These are phyloP conservation scores for Pomacea maculata DNA, from an alignment of 1,140 invertebrate species.

Conservation along the genomic window DNA sequence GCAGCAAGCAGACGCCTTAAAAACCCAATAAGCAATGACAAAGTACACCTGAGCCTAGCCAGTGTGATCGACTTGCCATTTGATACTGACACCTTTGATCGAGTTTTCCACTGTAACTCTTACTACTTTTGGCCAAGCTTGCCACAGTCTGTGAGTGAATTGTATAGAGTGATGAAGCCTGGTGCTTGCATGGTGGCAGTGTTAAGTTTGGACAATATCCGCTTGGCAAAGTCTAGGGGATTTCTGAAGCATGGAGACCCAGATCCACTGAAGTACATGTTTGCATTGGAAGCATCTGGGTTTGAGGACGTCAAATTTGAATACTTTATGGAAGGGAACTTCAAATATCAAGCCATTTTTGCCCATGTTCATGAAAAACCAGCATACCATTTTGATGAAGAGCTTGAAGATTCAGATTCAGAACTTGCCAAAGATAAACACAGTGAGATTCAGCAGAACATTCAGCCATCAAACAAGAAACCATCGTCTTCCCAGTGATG, in stretches of 20 bases:
- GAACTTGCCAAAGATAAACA: neutral
- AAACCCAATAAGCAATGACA: constrained; percentile 31
- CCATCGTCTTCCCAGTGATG: too few relatives aligned
- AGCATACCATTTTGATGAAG: constrained; percentile 7
- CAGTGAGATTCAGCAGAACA: too few relatives aligned
- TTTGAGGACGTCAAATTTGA: constrained; percentile 46
- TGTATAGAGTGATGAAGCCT: constrained; percentile 51
- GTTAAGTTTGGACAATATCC: constrained; percentile 25
- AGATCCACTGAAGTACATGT: constrained; percentile 45
- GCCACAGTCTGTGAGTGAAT: constrained; percentile 28
- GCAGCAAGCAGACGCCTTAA: constrained; percentile 26
- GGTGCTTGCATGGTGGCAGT: constrained; percentile 46
- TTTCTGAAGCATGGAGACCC: constrained; percentile 37
- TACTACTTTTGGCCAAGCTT: constrained; percentile 54
- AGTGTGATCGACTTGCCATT: constrained; percentile 37
- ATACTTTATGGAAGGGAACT: constrained; percentile 22
- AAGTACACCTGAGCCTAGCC: constrained; percentile 36
- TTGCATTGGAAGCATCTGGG: constrained; percentile 34
- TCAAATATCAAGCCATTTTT: constrained; percentile 39
- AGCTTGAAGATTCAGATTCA: constrained; percentile 7
- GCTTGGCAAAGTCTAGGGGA: constrained; percentile 22
- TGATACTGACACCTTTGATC: constrained; percentile 41
- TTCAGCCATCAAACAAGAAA: too few relatives aligned
- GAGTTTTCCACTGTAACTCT: constrained; percentile 51
- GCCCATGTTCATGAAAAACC: constrained; percentile 30